These are phyloP conservation scores for Mizuhopecten yessoensis DNA, from an alignment of 1,140 invertebrate species.

Conservation along the genomic window DNA sequence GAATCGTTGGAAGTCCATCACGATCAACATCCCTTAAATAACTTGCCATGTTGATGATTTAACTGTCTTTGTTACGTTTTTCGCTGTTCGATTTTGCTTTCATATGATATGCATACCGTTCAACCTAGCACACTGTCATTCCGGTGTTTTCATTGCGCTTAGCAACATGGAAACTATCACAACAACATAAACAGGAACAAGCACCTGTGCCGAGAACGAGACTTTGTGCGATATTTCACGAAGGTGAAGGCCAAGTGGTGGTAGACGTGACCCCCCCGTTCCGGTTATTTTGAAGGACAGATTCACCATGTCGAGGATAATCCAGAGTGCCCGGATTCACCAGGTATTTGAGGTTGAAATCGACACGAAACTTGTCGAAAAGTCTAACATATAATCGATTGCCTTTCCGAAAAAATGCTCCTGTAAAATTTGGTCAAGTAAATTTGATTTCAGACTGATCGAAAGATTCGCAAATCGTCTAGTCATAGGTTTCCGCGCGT, in stretches of 20 bases:
- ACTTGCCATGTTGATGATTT: slow-evolving; percentile 63
- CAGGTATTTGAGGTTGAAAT: background rate
- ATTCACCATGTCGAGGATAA: background rate
- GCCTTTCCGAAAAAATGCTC: too few species aligned
- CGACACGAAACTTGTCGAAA: too few species aligned
- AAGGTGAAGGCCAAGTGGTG: background rate
- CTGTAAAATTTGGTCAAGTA: too few species aligned
- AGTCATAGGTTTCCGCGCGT: too few species aligned
- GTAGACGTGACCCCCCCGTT: slow-evolving; percentile 15
- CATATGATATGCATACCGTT: slow-evolving; percentile 40
- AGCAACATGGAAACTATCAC: slow-evolving; percentile 62
- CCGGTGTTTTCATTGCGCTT: slow-evolving; percentile 57
- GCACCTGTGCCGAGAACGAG: slow-evolving; percentile 57
- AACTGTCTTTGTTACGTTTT: background rate
- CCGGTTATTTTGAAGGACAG: slow-evolving; percentile 12
- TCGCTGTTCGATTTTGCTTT: background rate
- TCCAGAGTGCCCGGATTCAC: background rate
- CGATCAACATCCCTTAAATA: slow-evolving; percentile 65
- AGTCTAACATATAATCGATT: too few species aligned
- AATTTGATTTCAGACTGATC: too few species aligned
- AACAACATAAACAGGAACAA: slow-evolving; percentile 55
- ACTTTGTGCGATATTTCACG: slow-evolving; percentile 12
- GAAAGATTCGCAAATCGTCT: too few species aligned
- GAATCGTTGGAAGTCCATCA: slow-evolving; percentile 66
- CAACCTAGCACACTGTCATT: slow-evolving; percentile 23